phyloP scores from a whole-genome alignment of 2,113 vertebrate genomes.

The Megaleporinus macrocephalus region DNA sequence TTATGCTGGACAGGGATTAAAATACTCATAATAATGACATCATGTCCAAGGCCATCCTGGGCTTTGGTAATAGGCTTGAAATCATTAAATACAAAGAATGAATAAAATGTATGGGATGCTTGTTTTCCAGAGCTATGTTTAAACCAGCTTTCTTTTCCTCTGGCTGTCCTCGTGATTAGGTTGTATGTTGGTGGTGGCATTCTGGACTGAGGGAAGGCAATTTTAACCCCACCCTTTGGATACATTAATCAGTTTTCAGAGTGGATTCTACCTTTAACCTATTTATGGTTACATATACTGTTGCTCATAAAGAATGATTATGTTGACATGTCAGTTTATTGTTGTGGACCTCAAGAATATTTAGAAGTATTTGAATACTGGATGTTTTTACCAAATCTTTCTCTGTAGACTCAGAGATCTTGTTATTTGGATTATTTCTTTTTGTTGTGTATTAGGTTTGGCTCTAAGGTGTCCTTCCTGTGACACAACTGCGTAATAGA shows the following conservation, averaged over 20 bases:
- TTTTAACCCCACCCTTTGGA: conserved; percentile 7
- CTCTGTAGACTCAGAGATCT: background rate
- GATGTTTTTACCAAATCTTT: background rate
- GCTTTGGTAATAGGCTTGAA: background rate
- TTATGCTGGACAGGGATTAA: background rate
- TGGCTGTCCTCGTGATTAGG: conserved; percentile 11
- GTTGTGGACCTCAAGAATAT: background rate
- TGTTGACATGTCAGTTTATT: background rate
- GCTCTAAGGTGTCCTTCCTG: background rate
- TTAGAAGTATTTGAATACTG: background rate
- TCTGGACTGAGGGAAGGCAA: conserved; percentile 1
- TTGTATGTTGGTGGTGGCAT: conserved; percentile 24
- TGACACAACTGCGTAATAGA: background rate
- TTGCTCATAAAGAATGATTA: background rate
- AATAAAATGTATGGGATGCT: background rate
- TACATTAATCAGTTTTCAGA: conserved; percentile 28
- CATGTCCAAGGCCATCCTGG: background rate
- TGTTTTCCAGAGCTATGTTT: conserved; percentile 13
- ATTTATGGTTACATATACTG: background rate
- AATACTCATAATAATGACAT: conserved; percentile 3
- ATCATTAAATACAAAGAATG: background rate
- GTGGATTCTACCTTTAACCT: background rate
- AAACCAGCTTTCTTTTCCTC: conserved; percentile 16
- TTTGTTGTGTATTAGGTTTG: background rate
- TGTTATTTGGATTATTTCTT: background rate